Evolutionary conservation across 1,140 invertebrate genomes (phyloP), one percentile per base, ranked within the genome.

Genomic region (Manduca sexta): DNA sequence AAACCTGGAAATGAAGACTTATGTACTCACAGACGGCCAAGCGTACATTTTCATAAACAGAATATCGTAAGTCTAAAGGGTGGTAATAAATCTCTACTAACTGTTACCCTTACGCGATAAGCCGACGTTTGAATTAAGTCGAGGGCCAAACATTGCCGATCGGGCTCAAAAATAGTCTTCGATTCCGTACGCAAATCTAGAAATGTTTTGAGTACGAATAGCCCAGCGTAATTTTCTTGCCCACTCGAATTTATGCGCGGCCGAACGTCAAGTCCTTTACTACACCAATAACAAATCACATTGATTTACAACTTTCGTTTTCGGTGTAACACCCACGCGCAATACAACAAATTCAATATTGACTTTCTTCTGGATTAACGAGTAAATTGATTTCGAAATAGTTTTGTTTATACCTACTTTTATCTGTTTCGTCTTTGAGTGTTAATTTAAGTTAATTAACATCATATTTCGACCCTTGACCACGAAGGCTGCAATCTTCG

Each of bases 271-370:
- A 56, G 51, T 39, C 45, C 56, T 60, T 52, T 51, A 45, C 38
- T 37, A 44, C 41, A 26, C 49, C 56, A 62, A 66, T 56, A 63
- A 69, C 63, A 69, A 65, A 65, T 69, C 66, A 69, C 58, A 42
- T 54, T 64, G 65, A 69, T 69, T 69, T 69, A 69, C 26, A 59
- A 45, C 35, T 50, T 26, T 26, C 21, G 8, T 8, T 26, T 26
- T 26, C 21, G 21, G 21, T 26, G 0, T 26, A 52, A 55, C 39
- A 42, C 18, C 34, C 43, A 45, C 51, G 41, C 7, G 33, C 47
- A 33, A 45, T 45, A 35, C 43, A 31, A 33, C 21, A 45, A 34
- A 38, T 38, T 15, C 12, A 37, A 29, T 45, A 37, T 45, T 14
- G 16, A 13, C 18, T 13, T 26, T 37, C 37, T 45, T 38, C 12